A percentile compares a stretch with the other conserved stretches of the same genome.
These are phyloP conservation scores for Cottoperca gobio DNA, from an alignment of 2,797 vertebrate species.

Conservation along the genomic window DNA sequence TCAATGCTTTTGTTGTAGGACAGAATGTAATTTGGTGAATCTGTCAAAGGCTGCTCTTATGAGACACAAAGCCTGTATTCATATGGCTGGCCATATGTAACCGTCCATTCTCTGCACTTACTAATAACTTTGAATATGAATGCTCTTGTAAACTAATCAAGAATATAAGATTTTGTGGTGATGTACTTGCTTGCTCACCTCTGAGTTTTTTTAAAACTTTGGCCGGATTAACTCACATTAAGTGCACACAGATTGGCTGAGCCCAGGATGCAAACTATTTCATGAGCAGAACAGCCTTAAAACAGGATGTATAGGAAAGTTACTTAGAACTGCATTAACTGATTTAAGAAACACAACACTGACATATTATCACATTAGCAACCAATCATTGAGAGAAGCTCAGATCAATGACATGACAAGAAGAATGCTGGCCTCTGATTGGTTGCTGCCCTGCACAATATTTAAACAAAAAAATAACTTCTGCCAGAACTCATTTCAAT, in stretches of 20 bases:
- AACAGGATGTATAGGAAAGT: not conserved
- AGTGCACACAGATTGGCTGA: not conserved
- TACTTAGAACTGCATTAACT: not conserved
- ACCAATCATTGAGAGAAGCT: not conserved
- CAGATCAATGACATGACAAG: not conserved
- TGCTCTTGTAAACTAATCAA: constrained; percentile 9
- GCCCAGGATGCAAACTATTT: not conserved
- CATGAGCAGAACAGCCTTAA: not conserved
- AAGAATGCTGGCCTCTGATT: not conserved
- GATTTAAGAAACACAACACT: not conserved
- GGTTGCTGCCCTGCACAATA: not conserved
- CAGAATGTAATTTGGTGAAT: constrained; percentile 5
- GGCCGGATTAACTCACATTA: not conserved
- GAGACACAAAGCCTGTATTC: not conserved
- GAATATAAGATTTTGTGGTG: constrained; percentile 12
- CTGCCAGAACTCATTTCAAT: not conserved
- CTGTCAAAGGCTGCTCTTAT: not conserved
- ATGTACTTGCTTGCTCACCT: not conserved
- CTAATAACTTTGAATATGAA: not conserved
- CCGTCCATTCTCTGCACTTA: constrained; percentile 25
- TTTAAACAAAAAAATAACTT: not conserved
- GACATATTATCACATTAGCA: not conserved
- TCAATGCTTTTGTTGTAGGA: not conserved
- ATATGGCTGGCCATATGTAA: constrained; percentile 47
- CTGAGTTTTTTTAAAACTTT: not conserved